These are phyloP conservation scores for Buceros bicornis DNA, from an alignment of 2,797 vertebrate species.

Conservation along the genomic window DNA sequence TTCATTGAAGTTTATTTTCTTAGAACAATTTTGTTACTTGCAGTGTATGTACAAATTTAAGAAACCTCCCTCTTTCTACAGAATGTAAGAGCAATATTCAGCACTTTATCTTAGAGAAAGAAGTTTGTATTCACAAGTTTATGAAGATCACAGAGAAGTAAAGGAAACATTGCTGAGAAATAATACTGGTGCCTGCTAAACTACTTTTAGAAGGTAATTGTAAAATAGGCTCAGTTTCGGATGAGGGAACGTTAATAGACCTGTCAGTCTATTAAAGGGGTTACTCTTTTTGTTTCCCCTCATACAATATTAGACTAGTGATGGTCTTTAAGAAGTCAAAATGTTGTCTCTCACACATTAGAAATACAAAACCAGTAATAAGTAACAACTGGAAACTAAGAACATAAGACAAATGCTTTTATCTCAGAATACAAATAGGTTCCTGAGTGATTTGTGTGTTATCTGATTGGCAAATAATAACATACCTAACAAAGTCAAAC, in stretches of 20 bases:
- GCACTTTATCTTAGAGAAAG: neutral
- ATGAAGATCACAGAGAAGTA: neutral
- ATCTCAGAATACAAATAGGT: neutral
- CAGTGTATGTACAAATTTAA: constrained; percentile 25
- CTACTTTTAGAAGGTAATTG: neutral
- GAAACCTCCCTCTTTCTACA: neutral
- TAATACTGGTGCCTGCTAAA: neutral
- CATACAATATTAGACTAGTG: neutral
- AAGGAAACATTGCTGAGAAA: neutral
- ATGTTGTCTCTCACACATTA: neutral
- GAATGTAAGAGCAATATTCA: constrained; percentile 21
- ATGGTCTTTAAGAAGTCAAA: neutral
- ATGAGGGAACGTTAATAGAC: neutral
- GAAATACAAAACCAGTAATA: neutral
- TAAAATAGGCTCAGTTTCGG: neutral
- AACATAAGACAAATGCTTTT: neutral
- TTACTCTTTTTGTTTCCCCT: neutral
- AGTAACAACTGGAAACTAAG: neutral
- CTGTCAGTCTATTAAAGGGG: neutral
- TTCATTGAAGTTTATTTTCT: neutral
- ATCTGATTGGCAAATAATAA: neutral
- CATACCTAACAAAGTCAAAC: neutral
- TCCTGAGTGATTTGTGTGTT: neutral
- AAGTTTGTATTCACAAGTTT: neutral
- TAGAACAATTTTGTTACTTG: neutral